Base-by-base conservation (phyloP, 64 coral and sea anemone genomes). In the Cladopsammia gracilis region DNA sequence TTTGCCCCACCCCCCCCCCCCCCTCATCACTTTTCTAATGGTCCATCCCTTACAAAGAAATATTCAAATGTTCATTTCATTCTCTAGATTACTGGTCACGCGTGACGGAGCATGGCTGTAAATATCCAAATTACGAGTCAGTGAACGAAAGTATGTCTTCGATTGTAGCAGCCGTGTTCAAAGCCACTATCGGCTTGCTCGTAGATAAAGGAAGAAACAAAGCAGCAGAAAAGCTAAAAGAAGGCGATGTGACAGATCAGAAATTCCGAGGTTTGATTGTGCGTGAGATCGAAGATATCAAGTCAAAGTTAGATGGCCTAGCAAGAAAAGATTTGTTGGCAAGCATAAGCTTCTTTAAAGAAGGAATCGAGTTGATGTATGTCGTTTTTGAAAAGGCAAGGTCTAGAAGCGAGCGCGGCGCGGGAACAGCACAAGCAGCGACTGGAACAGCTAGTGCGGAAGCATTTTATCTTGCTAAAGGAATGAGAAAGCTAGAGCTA, bases 281-380 rank as follows among this genome's bases (percentile, higher is more conserved):
- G 8, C 57, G 82, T 14, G 91, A 93, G 45, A 47, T 93, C 16
- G 91, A 93, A 25, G 83, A 78, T 22, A 86, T 93, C 47, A 93
- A 80, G 3, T 70, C 59, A 3, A 87, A 93, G 48, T 71, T 93
- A 5, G 83, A 87, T 60, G 82, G 48, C 3, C 58, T 87, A 23
- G 47, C 74, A 25, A 87, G 79, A 62, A 92, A 92, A 19, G 81
- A 92, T 77, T 56, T 92, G 22, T 16, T 66, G 8, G 20, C 80
- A 11, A 78, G 73, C 43, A 45, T 93, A 4, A 25, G 26, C 19
- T 66, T 68, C 25, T 85, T 88, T 25, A 15, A 80, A 54, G 50
- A 26, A 53, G 75, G 72, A 5, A 26, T 61, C 49, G 74, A 22
- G 1, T 64, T 25, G 7, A 3, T 93, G 13, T 87, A 61, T 44